phyloP scores from a whole-genome alignment of 2,113 vertebrate species.

The Prunella fulvescens region DNA sequence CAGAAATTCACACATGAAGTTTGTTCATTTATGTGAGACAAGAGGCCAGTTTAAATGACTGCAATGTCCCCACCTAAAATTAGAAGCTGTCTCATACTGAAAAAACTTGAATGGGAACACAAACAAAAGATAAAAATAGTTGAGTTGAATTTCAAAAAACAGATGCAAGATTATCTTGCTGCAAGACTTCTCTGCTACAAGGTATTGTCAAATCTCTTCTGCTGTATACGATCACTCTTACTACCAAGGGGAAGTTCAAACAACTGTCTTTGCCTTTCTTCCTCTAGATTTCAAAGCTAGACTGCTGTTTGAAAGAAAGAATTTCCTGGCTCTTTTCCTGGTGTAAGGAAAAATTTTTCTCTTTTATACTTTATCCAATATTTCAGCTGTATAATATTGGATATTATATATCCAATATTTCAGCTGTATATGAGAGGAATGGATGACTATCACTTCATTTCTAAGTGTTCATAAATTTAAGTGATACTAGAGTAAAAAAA shows the following conservation, averaged over 20 bases:
- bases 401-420: slow-evolving; percentile 2
- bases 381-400: slow-evolving; percentile 1
- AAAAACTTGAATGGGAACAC: not conserved
- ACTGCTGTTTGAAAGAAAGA: not conserved
- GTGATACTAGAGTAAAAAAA: slow-evolving; percentile 42
- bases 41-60: not conserved
- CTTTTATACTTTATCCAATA: not conserved
- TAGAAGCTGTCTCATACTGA: not conserved
- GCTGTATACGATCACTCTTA: not conserved
- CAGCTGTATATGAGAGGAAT: not conserved
- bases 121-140: not conserved
- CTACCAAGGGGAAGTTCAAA: not conserved
- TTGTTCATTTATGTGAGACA: not conserved
- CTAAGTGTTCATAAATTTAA: slow-evolving; percentile 46
- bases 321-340: not conserved
- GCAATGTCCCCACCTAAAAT: not conserved
- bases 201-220: not conserved
- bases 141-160: not conserved
- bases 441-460: slow-evolving; percentile 37
- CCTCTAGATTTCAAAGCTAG: not conserved
- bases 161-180: not conserved
- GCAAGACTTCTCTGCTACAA: not conserved
- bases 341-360: not conserved
- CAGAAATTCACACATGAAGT: not conserved
- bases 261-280: not conserved